Conservation (phyloP, 2,113 vertebrate genomes). For the Rhynchomys soricoides region DNA sequence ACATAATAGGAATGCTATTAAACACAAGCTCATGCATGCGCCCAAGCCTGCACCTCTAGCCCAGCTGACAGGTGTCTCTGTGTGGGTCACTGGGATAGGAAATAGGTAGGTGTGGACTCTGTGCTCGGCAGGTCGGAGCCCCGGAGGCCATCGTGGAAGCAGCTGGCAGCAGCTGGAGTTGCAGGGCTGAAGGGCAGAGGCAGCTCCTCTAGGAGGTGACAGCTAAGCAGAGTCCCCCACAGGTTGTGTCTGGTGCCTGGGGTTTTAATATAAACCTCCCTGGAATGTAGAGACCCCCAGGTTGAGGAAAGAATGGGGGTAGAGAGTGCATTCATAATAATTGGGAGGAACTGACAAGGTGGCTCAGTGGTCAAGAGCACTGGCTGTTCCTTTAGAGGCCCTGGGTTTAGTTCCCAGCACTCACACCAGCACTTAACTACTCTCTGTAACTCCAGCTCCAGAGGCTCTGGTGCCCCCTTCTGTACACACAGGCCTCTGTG, state of each 20-base stretch:
- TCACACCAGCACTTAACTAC: background rate
- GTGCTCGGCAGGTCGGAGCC: background rate
- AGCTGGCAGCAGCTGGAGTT: background rate
- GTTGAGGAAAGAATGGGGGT: background rate
- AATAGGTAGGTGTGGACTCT: fast-evolving
- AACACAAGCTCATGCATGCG: background rate
- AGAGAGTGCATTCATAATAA: no score
- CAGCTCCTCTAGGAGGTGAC: background rate
- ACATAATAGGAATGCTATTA: background rate
- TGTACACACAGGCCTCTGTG: background rate
- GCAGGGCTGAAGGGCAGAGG: background rate
- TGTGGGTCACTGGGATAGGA: background rate
- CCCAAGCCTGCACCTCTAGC: background rate
- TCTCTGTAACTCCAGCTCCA: background rate
- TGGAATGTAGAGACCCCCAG: background rate
- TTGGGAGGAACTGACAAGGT: background rate
- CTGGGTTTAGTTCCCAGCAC: background rate
- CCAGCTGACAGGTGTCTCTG: background rate
- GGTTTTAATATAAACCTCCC: background rate
- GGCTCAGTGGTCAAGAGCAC: background rate
- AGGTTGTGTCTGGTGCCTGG: background rate
- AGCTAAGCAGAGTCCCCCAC: background rate
- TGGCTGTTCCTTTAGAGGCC: background rate
- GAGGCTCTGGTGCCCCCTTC: background rate
- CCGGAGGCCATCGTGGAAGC: background rate